Evolutionary conservation across 1,140 invertebrate species (phyloP).

Genomic region (Cydia fagiglandana): DNA sequence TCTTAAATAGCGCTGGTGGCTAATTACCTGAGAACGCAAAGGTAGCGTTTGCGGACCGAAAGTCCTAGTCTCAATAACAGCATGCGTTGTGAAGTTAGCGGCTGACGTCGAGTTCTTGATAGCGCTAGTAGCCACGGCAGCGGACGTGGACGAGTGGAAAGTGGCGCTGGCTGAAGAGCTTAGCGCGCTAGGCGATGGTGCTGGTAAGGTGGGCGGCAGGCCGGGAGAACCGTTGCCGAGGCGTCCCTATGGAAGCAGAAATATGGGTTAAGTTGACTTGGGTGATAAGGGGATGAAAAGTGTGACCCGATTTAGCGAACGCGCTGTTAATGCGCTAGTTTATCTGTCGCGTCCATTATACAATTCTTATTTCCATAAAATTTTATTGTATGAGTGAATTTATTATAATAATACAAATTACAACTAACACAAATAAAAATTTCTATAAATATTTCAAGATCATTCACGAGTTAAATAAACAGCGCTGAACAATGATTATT

Average conservation of each 20-base stretch:
- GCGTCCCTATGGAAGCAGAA: constrained; percentile 52
- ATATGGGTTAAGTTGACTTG: not conserved
- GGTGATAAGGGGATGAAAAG: too few species aligned
- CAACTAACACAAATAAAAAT: too few species aligned
- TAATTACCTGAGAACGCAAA: constrained; percentile 77
- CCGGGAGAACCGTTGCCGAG: constrained; percentile 75
- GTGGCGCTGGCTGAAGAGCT: constrained; percentile 74
- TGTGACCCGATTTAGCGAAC: too few species aligned
- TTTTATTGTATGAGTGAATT: too few species aligned
- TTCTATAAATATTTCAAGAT: too few species aligned
- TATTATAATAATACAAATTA: too few species aligned
- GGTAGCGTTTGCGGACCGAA: constrained; percentile 77
- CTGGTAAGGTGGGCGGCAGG: constrained; percentile 82
- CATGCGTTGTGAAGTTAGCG: constrained; percentile 80
- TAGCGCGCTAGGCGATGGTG: constrained; percentile 81
- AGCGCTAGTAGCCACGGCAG: constrained; percentile 78
- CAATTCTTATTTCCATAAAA: too few species aligned
- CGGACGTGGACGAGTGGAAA: constrained; percentile 73
- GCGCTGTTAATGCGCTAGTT: too few species aligned
- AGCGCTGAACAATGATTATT: too few species aligned
- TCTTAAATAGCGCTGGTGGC: constrained; percentile 79
- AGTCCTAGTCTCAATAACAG: constrained; percentile 77
- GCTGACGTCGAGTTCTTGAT: constrained; percentile 80
- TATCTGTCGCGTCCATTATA: too few species aligned
- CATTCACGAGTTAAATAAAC: too few species aligned